Percentiles rank a stretch among this genome's conserved stretches.
Evolutionary conservation across 2,113 vertebrate species (phyloP).

Genomic region (Opisthocomus hoazin): DNA sequence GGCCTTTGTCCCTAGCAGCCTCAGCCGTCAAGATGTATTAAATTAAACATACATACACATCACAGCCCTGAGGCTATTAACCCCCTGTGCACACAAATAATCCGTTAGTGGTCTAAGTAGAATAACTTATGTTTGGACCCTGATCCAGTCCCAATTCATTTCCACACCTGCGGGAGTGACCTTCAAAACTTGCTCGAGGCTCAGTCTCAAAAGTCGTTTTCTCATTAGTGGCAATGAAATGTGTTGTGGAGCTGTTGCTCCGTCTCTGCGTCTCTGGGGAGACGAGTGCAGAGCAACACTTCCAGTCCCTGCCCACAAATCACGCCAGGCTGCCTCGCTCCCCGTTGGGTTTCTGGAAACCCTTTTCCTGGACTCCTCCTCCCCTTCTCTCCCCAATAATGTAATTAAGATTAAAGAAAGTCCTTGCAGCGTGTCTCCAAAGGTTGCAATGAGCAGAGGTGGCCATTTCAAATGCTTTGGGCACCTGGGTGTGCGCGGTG

Average conservation of each 20-base stretch:
- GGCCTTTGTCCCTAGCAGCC: not conserved
- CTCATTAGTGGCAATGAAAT: not conserved
- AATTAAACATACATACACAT: not conserved
- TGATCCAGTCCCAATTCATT: not conserved
- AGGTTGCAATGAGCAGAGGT: not conserved
- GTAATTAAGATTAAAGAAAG: not conserved
- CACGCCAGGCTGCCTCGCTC: not conserved
- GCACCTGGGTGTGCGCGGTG: fast-evolving
- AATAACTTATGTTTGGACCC: not conserved
- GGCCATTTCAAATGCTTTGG: not conserved
- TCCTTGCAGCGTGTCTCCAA: not conserved
- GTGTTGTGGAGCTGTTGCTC: not conserved
- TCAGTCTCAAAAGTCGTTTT: not conserved
- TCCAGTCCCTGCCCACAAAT: not conserved
- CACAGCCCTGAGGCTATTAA: not conserved
- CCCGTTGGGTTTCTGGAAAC: not conserved
- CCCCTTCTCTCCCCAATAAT: fast-evolving
- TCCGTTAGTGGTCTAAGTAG: not conserved
- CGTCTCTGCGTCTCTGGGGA: not conserved
- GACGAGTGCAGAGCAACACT: not conserved
- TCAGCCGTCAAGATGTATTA: not conserved
- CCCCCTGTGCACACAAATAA: not conserved
- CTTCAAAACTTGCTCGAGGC: constrained; percentile 26
- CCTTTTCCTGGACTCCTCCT: not conserved
- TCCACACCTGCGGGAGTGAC: constrained; percentile 18